A percentile compares a stretch with the other conserved stretches of the same genome.
Conservation (phyloP, 2,888 invertebrate genomes). For the Bembecia ichneumoniformis region DNA sequence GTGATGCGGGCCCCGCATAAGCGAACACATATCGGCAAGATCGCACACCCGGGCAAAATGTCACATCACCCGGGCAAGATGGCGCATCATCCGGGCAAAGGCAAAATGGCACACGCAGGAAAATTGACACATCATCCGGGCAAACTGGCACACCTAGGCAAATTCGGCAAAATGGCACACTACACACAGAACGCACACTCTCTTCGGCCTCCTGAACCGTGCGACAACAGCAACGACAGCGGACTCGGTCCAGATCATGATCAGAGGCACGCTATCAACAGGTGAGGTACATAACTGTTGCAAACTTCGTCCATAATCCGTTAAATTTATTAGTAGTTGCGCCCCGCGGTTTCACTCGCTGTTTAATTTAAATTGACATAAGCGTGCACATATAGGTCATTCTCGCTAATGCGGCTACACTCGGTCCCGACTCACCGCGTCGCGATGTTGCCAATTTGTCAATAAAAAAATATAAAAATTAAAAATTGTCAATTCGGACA, state of each 20-base stretch:
- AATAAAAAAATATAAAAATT: too few species aligned
- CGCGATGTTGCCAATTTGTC: too few species aligned
- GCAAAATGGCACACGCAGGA: conserved; percentile 44
- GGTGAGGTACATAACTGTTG: conserved; percentile 29
- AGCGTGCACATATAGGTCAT: too few species aligned
- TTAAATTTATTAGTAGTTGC: too few species aligned
- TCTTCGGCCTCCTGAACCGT: conserved; percentile 71
- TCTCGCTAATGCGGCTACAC: too few species aligned
- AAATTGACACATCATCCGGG: conserved; percentile 37
- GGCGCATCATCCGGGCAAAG: conserved; percentile 46
- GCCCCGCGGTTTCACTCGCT: too few species aligned
- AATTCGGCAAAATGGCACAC: conserved; percentile 51
- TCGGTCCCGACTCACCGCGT: too few species aligned
- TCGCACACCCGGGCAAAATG: conserved; percentile 58
- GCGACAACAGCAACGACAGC: conserved; percentile 92
- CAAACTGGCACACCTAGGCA: conserved; percentile 48
- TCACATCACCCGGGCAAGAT: conserved; percentile 43
- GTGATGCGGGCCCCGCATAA: conserved; percentile 79
- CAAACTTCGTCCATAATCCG: too few species aligned
- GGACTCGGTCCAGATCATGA: conserved; percentile 88
- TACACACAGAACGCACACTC: conserved; percentile 57
- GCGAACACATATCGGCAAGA: conserved; percentile 64
- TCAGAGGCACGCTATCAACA: conserved; percentile 67
- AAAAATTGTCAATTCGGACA: too few species aligned
- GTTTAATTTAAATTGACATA: too few species aligned